Percentiles rank a stretch among this genome's conserved stretches.
Evolutionary conservation across 2,797 vertebrate species (phyloP).

Genomic region (Anguilla pacifica): DNA sequence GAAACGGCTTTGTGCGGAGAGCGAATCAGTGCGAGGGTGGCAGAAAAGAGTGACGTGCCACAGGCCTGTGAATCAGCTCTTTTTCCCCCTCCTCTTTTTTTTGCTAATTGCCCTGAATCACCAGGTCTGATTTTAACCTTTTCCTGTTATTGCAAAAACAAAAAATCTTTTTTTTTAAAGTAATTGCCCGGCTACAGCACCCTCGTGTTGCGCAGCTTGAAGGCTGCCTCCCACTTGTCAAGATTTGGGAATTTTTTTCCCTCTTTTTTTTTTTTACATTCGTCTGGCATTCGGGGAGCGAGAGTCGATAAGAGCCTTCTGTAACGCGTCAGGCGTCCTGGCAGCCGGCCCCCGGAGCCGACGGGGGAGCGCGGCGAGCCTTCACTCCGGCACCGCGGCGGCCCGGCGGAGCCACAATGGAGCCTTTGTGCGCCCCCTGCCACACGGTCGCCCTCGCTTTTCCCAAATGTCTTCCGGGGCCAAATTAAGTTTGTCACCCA

Average conservation of each 20-base stretch:
- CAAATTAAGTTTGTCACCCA: constrained; percentile 65
- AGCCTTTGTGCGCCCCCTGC: constrained; percentile 55
- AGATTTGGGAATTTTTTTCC: constrained; percentile 14
- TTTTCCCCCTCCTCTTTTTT: background rate
- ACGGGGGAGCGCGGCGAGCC: constrained; percentile 38
- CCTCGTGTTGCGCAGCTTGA: no score
- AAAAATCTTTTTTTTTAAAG: background rate
- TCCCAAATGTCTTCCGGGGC: constrained; percentile 49
- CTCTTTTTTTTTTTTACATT: constrained; percentile 45
- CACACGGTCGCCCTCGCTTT: constrained; percentile 48
- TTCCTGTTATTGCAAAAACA: background rate
- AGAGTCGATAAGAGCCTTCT: constrained; percentile 52
- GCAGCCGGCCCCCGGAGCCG: constrained; percentile 52
- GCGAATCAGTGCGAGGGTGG: background rate
- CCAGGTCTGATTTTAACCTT: background rate
- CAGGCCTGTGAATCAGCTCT: background rate
- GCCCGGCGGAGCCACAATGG: constrained; percentile 55
- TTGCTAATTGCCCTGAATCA: background rate
- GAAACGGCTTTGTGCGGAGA: background rate
- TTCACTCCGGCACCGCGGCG: constrained; percentile 47
- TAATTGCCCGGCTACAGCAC: background rate
- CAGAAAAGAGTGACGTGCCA: background rate
- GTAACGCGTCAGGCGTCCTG: constrained; percentile 56
- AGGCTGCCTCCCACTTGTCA: constrained; percentile 40
- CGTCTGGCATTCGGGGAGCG: constrained; percentile 56